Conservation (phyloP, 2,797 vertebrate species). For the Microchirus variegatus region DNA sequence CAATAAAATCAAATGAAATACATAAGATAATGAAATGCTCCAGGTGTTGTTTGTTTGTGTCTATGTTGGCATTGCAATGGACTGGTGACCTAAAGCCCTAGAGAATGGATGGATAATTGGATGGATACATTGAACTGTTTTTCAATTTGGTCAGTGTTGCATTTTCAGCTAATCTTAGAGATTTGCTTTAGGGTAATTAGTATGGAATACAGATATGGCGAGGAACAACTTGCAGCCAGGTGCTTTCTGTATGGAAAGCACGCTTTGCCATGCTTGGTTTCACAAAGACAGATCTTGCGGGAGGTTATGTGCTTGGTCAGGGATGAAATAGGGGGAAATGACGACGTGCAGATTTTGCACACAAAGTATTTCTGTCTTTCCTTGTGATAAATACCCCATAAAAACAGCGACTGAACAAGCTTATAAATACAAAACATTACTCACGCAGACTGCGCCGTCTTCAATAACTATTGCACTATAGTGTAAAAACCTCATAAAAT, state of each 20-base stretch:
- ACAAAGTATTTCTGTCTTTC: conserved; percentile 6
- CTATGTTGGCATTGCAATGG: too few relatives aligned
- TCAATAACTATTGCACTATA: conserved; percentile 18
- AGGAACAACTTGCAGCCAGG: conserved; percentile 1
- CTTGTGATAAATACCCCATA: background rate
- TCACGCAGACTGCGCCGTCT: background rate
- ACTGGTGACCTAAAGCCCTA: too few relatives aligned
- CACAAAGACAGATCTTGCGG: conserved; percentile 5
- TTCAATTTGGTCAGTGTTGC: too few relatives aligned
- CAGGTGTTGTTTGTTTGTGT: too few relatives aligned
- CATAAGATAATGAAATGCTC: too few relatives aligned
- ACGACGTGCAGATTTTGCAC: conserved; percentile 14
- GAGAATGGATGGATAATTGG: too few relatives aligned
- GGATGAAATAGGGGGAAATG: conserved; percentile 29
- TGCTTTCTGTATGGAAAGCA: conserved; percentile 8
- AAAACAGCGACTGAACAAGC: background rate
- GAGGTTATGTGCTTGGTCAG: conserved; percentile 26
- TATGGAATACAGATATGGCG: background rate
- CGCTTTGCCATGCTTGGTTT: background rate
- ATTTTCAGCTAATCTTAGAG: too few relatives aligned
- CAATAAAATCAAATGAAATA: too few relatives aligned
- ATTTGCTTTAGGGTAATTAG: background rate
- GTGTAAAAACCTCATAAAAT: background rate
- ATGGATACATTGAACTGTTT: too few relatives aligned
- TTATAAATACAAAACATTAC: background rate